phyloP scores from a whole-genome alignment of 2,888 invertebrate genomes.

The Tetragnatha montana region DNA sequence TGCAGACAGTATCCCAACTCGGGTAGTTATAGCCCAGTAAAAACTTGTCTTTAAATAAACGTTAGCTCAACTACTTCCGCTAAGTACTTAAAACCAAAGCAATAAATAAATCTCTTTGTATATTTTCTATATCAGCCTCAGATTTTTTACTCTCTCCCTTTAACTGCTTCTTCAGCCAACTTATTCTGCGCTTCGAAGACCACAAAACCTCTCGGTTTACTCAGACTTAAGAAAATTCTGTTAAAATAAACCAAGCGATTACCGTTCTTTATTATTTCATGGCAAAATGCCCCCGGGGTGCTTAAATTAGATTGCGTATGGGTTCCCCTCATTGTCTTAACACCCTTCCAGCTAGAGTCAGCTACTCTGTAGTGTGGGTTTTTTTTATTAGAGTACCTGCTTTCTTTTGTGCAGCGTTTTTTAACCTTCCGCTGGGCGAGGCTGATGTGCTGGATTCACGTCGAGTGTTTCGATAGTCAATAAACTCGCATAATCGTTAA shows the following conservation, averaged over 20 bases:
- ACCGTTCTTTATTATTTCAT: neutral
- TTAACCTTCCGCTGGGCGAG: too few species aligned
- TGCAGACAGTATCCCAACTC: too few species aligned
- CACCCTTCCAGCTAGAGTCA: neutral
- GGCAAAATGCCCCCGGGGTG: slow-evolving; percentile 2
- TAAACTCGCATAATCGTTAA: too few species aligned
- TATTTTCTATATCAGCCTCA: neutral
- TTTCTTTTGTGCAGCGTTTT: too few species aligned
- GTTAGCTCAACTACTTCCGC: neutral
- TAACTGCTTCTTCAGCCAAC: neutral
- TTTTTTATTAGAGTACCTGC: neutral
- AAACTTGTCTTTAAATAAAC: neutral
- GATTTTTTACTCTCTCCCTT: neutral
- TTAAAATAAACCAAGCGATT: neutral
- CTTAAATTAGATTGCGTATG: slow-evolving; percentile 31
- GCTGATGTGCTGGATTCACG: too few species aligned
- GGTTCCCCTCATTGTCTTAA: neutral
- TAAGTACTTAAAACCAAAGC: neutral
- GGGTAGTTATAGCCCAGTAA: too few species aligned
- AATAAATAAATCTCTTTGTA: neutral
- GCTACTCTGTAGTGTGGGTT: neutral
- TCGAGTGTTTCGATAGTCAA: too few species aligned
- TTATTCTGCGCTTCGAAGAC: neutral
- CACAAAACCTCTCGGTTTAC: neutral
- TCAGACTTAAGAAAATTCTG: neutral